Conservation (phyloP, 1,140 invertebrate genomes). For the Drosophila bocqueti region DNA sequence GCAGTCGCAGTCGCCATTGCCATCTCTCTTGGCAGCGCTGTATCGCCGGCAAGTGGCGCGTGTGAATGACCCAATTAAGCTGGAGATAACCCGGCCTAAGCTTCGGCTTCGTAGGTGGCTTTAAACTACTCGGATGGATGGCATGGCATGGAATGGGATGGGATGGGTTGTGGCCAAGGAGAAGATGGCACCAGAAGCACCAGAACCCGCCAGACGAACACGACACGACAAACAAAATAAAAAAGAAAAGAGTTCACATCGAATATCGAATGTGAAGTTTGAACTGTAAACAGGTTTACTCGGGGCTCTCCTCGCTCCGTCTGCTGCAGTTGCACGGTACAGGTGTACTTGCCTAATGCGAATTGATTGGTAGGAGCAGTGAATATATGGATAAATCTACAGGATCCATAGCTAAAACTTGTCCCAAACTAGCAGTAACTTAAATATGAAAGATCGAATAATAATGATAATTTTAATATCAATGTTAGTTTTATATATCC, state of each 20-base stretch:
- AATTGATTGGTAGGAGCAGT: background rate
- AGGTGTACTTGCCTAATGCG: constrained; percentile 11
- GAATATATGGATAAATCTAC: too few relatives aligned
- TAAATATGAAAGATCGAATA: too few relatives aligned
- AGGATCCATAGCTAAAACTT: background rate
- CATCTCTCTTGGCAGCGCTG: constrained; percentile 9
- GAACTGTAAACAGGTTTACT: constrained; percentile 53
- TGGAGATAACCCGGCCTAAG: constrained; percentile 64
- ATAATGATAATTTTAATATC: background rate
- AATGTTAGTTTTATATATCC: too few relatives aligned
- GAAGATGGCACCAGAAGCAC: constrained; percentile 10
- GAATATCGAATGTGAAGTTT: constrained; percentile 54
- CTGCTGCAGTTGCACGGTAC: constrained; percentile 39
- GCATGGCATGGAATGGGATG: background rate
- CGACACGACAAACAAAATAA: constrained; percentile 15
- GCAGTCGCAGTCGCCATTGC: constrained; percentile 32
- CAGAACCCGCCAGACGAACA: constrained; percentile 43
- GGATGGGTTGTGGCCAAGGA: constrained; percentile 5
- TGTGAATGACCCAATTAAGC: constrained; percentile 83
- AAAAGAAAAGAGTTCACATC: constrained; percentile 46
- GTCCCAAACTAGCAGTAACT: background rate
- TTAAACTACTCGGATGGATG: constrained; percentile 24
- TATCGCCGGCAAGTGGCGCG: constrained; percentile 63
- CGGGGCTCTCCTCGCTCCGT: constrained; percentile 32
- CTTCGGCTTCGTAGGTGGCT: constrained; percentile 54